Percentiles rank a stretch among this genome's conserved stretches.
Conservation (phyloP, 2,113 vertebrate genomes). For the Malaclemys terrapin region DNA sequence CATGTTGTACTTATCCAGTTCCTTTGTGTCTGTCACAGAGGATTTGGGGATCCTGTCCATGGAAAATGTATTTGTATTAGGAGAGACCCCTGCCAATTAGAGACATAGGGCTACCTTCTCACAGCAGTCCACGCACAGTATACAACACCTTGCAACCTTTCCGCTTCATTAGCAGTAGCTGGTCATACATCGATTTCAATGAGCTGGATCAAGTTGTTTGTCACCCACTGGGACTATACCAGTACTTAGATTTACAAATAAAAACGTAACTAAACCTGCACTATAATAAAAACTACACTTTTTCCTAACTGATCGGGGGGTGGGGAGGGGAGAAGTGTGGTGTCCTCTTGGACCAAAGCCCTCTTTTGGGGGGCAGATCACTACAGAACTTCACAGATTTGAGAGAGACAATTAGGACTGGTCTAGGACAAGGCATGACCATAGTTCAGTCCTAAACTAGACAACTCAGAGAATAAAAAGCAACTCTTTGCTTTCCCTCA, state of each 20-base stretch:
- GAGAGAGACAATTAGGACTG: not conserved
- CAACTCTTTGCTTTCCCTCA: not conserved
- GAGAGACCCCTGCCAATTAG: not conserved
- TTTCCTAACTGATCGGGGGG: not conserved
- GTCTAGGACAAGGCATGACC: not conserved
- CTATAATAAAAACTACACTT: not conserved
- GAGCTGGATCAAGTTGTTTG: not conserved
- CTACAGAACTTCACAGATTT: not conserved
- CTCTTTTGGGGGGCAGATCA: not conserved
- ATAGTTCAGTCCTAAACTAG: not conserved
- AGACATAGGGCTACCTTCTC: not conserved
- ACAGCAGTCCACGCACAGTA: not conserved
- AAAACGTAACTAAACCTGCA: not conserved
- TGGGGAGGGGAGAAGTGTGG: too few relatives aligned
- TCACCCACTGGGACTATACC: not conserved
- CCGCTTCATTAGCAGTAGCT: not conserved
- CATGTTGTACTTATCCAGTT: not conserved
- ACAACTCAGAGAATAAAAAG: not conserved
- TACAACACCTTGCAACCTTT: not conserved
- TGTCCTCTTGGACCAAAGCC: not conserved
- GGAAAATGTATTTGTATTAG: not conserved
- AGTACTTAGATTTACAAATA: rapidly evolving
- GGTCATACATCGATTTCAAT: not conserved
- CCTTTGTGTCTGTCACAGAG: not conserved
- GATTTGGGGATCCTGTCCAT: not conserved